Base-by-base conservation (phyloP, 1,140 invertebrate species). In the Platyscapa corneri region DNA sequence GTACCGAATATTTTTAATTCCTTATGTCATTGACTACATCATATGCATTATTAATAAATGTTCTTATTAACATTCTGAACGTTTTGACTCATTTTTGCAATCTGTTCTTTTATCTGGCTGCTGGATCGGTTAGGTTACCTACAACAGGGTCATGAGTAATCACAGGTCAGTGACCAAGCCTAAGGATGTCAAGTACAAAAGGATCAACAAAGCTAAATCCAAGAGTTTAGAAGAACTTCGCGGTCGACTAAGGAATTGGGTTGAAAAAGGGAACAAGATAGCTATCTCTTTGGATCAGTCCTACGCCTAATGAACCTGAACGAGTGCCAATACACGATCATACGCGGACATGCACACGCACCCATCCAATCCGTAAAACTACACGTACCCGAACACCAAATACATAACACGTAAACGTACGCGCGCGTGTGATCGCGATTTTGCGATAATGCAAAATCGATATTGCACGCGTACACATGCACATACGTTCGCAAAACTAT, bases 151-250 rank as follows among this genome's bases (percentile, higher is more conserved):
- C 74, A 97, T 97, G 97, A 97, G 96, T 39, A 98, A 97, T 91
- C 97, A 98, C 92, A 94, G 97, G 86, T 97, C 96, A 72, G 97
- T 98, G 67, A 97, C 97, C 5, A 97, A 97, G 92, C 97, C 97
- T 82, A 97, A 97, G 93, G 97, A 98, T 90, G 97, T 97, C 10
- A 97, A 97, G 92, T 97, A 97, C 93, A 97, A 97, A 90, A 95
- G 97, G 87, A 97, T 97, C 91, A 97, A 97, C 90, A 97, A 97
- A 90, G 97, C 97, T 7, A 97, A 97, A 91, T 97, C 97, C 39
- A 97, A 97, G 93, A 97, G 97, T 89, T 93, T 98, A 75, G 97
- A 98, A 89, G 97, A 98, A 88, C 90, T 98, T 70, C 92, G 97
- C 12, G 97, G 97, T 0, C 94, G 96, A 84, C 93, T 98, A 89